A percentile compares a stretch with the other conserved stretches of the same genome.
These are phyloP conservation scores for Mythimna impura DNA, from an alignment of 2,888 invertebrate species.

Conservation along the genomic window DNA sequence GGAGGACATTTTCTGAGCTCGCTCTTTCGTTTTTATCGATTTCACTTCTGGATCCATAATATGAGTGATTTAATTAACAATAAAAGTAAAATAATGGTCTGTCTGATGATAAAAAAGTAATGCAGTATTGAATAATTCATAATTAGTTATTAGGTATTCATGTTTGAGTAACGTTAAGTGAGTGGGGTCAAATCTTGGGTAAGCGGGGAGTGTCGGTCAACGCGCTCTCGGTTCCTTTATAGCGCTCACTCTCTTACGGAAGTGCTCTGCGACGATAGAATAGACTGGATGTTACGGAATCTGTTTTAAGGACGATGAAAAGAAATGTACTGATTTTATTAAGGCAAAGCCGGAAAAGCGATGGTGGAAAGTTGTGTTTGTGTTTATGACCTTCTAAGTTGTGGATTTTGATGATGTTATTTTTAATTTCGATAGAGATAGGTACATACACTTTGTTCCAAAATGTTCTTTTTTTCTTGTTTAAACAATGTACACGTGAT, in stretches of 20 bases:
- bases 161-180: conserved; percentile 60
- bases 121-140: conserved; percentile 63
- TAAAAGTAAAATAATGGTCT: conserved; percentile 74
- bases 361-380: neutral
- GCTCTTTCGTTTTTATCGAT: conserved; percentile 80
- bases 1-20: conserved; percentile 79
- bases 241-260: conserved; percentile 84
- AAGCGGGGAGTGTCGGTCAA: conserved; percentile 74
- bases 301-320: neutral
- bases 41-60: conserved; percentile 76
- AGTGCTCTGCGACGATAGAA: conserved; percentile 76
- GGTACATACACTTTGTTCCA: neutral
- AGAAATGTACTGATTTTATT: neutral
- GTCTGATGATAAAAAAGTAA: conserved; percentile 68
- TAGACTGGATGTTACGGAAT: conserved; percentile 64
- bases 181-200: conserved; percentile 80
- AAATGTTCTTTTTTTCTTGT: too few relatives aligned
- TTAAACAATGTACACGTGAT: too few relatives aligned
- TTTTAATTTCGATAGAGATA: neutral
- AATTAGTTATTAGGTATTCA: conserved; percentile 53
- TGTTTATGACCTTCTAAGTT: neutral
- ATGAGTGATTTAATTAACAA: conserved; percentile 78
- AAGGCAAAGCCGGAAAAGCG: neutral
- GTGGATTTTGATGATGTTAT: neutral
- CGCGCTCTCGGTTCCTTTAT: conserved; percentile 82